These are phyloP conservation scores for Peromyscus aztecus DNA, from an alignment of 2,797 vertebrate genomes.

Conservation along the genomic window DNA sequence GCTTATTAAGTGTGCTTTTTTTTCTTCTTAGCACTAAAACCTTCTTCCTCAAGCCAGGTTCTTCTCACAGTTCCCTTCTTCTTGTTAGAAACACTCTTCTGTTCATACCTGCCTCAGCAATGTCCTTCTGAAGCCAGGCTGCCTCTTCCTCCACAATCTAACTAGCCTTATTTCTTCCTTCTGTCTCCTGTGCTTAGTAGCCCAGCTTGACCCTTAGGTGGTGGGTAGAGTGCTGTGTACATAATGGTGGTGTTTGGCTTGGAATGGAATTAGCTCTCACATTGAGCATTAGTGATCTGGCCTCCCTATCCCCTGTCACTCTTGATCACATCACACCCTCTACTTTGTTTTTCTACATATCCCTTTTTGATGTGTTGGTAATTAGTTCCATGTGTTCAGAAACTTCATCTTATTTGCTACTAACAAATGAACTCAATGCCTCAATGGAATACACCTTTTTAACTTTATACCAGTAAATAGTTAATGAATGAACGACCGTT, in stretches of 20 bases:
- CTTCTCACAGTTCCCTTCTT: not conserved
- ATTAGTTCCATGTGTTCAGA: constrained; percentile 50
- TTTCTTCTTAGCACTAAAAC: not conserved
- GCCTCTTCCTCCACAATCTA: too few relatives aligned
- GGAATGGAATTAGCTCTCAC: not conserved
- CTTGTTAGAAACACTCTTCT: not conserved
- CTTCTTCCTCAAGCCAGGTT: not conserved
- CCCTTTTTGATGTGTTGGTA: constrained; percentile 50
- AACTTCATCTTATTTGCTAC: not conserved
- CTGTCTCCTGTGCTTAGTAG: not conserved
- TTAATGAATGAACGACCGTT: not conserved
- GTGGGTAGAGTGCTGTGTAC: not conserved
- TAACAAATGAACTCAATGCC: not conserved
- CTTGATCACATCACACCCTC: not conserved
- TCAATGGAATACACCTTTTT: not conserved
- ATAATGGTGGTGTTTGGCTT: not conserved
- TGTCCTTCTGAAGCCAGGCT: not conserved
- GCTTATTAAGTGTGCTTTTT: not conserved
- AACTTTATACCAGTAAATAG: not conserved
- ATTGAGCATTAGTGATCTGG: not conserved
- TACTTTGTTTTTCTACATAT: not conserved
- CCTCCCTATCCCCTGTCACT: not conserved
- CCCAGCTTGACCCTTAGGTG: not conserved
- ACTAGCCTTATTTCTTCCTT: not conserved
- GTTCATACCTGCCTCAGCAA: not conserved